Evolutionary conservation across 2,113 vertebrate genomes (phyloP), one percentile per base, ranked within the genome.

Genomic region (Nesogale talazaci): DNA sequence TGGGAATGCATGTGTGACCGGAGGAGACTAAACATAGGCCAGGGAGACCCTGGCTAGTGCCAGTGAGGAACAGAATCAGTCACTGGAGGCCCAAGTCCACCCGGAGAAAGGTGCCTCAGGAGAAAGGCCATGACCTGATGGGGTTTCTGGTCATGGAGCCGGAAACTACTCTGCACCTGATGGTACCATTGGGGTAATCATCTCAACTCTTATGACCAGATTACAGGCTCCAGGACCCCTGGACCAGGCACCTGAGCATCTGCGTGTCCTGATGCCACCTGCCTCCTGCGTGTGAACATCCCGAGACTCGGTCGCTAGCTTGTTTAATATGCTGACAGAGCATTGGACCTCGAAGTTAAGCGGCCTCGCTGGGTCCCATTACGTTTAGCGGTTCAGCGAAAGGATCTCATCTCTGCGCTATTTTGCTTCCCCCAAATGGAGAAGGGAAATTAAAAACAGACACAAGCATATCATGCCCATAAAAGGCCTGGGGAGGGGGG

Each of bases 401-500:
- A 96, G 92, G 87, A 93, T 83, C 94, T 97, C 96, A 96, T 94
- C 92, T 96, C 89, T 59, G 31, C 94, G 67, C 87, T 92, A 95
- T 96, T 95, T 94, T 10, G n/a, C 85, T 92, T 94, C 8, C 87
- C 94, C 61, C 52, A 94, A 87, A 42, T 31, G 57, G 31, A 79
- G 38, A 92, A 70, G 85, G 88, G 91, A 96, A 95, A 94, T 91
- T 90, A 87, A 86, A 97, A 95, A 89, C 93, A 96, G 91, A 89
- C 61, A 82, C 14, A 82, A 87, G 70, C 88, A 56, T 25, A 17
- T 46, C 23, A 83, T 91, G 94, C 72, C 94, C 90, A 93, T 93
- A 90, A 91, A 95, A 95, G 95, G 95, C 38, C 16, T 5, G 52
- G 34, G 46, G 56, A 15, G 95, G 75, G 42, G 34, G 40, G 20